A percentile compares a stretch with the other conserved stretches of the same genome.
phyloP scores from a whole-genome alignment of 2,797 vertebrate species.

The Bovichtus variegatus region DNA sequence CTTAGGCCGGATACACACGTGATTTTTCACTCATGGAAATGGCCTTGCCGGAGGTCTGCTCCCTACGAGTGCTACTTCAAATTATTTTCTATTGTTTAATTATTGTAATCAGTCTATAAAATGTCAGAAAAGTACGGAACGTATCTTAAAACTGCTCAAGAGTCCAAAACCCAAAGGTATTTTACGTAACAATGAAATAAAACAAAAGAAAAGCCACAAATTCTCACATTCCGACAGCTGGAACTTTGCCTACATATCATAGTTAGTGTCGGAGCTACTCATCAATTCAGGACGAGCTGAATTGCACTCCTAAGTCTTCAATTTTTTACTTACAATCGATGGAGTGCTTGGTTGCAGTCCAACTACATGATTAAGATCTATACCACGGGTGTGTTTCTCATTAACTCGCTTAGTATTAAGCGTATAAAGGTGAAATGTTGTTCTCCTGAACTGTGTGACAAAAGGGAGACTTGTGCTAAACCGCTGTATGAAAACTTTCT shows the following conservation, averaged over 20 bases:
- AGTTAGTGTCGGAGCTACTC: background rate
- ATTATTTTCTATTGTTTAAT: no score
- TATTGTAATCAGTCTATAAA: background rate
- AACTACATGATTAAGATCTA: background rate
- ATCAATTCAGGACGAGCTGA: background rate
- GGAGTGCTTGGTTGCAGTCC: background rate
- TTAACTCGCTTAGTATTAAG: background rate
- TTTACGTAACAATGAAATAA: background rate
- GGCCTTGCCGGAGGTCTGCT: no score
- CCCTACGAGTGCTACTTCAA: no score
- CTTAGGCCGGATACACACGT: no score
- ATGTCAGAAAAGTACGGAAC: background rate
- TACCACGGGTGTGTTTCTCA: constrained; percentile 4
- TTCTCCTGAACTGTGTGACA: constrained; percentile 30
- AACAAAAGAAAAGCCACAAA: background rate
- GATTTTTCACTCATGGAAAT: no score
- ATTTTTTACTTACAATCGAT: background rate
- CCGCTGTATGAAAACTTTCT: constrained; percentile 47
- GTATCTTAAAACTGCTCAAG: background rate
- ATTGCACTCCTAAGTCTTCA: background rate
- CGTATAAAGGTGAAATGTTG: constrained; percentile 3
- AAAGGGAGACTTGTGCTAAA: constrained; percentile 22
- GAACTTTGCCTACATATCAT: background rate
- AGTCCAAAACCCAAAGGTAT: background rate
- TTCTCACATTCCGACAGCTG: background rate